Conservation (phyloP, 2,797 vertebrate species). For the Coreius guichenoti region DNA sequence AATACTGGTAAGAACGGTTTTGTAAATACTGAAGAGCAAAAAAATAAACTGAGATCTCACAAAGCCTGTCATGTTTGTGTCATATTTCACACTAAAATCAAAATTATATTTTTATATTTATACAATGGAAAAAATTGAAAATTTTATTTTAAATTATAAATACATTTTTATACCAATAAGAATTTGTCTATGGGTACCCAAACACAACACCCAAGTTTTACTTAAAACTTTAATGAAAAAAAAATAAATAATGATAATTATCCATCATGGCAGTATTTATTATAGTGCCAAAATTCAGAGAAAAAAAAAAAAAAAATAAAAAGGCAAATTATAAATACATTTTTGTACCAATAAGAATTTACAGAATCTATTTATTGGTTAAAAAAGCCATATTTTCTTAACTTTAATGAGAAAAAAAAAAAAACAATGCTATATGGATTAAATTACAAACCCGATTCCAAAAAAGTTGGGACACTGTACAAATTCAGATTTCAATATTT, state of each 20-base stretch:
- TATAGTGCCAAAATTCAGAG: neutral
- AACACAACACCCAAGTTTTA: too few species aligned
- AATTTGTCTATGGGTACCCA: too few species aligned
- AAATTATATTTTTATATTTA: neutral
- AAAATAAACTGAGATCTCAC: neutral
- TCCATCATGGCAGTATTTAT: neutral
- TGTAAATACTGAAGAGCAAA: neutral
- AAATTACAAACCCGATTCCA: too few species aligned
- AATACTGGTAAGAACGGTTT: neutral
- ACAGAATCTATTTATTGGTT: neutral
- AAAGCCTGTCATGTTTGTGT: neutral
- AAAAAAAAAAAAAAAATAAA: too few species aligned
- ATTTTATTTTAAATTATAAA: too few species aligned
- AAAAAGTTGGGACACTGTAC: too few species aligned
- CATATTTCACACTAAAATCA: neutral
- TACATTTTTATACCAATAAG: too few species aligned
- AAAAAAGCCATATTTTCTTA: fast-evolving
- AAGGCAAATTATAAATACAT: too few species aligned
- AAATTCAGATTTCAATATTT: too few species aligned
- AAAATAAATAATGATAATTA: neutral
- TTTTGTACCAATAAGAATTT: neutral
- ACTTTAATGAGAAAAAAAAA: neutral
- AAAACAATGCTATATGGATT: too few species aligned
- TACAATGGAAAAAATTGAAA: neutral
- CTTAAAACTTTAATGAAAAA: too few species aligned